phyloP scores from a whole-genome alignment of 1,140 invertebrate genomes.

The Lysiphlebus fabarum region DNA sequence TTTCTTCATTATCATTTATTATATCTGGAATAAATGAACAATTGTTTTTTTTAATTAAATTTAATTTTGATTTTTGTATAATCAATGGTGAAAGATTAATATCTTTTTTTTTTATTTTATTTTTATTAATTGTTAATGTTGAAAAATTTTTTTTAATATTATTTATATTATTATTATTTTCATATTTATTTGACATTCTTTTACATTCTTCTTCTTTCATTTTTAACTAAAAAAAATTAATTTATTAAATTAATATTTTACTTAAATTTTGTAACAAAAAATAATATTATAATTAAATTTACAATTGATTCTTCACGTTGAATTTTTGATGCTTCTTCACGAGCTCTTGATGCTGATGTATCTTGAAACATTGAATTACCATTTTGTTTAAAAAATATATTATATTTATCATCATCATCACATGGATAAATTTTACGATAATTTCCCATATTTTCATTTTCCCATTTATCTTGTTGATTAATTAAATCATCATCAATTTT shows the following conservation, averaged over 20 bases:
- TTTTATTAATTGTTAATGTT: constrained; percentile 19
- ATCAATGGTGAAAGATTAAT: constrained; percentile 7
- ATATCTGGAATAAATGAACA: constrained; percentile 61
- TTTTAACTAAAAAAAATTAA: constrained; percentile 31
- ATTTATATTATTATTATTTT: constrained; percentile 32
- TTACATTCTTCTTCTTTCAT: constrained; percentile 40
- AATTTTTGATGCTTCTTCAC: constrained; percentile 64
- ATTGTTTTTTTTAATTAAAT: background rate
- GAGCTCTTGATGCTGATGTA: constrained; percentile 72
- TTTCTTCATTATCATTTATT: constrained; percentile 65
- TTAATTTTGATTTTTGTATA: constrained; percentile 6
- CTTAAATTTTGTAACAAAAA: background rate
- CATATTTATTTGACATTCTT: constrained; percentile 32
- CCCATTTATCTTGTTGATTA: constrained; percentile 70
- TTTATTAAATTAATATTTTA: background rate
- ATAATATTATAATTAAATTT: constrained; percentile 24
- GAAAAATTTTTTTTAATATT: constrained; percentile 18
- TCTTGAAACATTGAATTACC: constrained; percentile 71
- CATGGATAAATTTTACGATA: constrained; percentile 43
- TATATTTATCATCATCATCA: constrained; percentile 59
- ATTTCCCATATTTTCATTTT: constrained; percentile 70
- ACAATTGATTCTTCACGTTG: constrained; percentile 64
- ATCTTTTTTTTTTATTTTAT: constrained; percentile 7
- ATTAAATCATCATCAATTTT: constrained; percentile 23
- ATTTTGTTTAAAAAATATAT: constrained; percentile 71